phyloP scores from a whole-genome alignment of 1,140 invertebrate genomes.

The Gonioctena quinquepunctata region DNA sequence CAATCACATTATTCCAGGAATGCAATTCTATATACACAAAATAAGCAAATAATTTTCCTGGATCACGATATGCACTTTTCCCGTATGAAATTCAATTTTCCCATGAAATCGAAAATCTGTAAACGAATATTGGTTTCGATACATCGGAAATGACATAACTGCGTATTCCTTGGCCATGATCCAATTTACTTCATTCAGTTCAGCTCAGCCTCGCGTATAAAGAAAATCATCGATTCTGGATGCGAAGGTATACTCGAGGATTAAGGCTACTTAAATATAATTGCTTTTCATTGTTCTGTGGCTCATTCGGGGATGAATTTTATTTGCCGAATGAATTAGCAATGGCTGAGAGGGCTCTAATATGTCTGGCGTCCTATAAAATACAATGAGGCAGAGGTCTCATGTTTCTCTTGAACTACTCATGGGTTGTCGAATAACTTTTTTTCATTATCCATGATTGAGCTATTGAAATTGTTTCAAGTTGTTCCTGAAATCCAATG shows the following conservation, averaged over 20 bases:
- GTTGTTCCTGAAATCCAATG: too few species aligned
- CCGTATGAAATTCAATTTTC: slow-evolving; percentile 7
- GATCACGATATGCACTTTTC: too few species aligned
- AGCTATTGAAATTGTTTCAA: too few species aligned
- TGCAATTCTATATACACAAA: too few species aligned
- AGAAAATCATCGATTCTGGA: neutral
- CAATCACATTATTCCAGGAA: too few species aligned
- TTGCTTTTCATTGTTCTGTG: neutral
- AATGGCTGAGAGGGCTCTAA: neutral
- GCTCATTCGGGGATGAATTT: neutral
- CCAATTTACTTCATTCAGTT: slow-evolving; percentile 5
- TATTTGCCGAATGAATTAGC: neutral
- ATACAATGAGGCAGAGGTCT: neutral
- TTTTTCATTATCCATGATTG: too few species aligned
- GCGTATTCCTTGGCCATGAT: neutral
- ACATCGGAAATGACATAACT: neutral
- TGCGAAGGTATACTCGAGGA: neutral
- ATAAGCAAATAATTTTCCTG: too few species aligned
- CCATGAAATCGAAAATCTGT: neutral
- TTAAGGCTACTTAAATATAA: neutral
- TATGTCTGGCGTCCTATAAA: neutral
- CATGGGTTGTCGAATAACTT: too few species aligned
- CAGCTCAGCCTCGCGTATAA: neutral
- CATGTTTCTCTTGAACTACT: too few species aligned
- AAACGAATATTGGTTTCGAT: neutral